Evolutionary conservation across 1,140 invertebrate species (phyloP).

Genomic region (Micrasema minimum): DNA sequence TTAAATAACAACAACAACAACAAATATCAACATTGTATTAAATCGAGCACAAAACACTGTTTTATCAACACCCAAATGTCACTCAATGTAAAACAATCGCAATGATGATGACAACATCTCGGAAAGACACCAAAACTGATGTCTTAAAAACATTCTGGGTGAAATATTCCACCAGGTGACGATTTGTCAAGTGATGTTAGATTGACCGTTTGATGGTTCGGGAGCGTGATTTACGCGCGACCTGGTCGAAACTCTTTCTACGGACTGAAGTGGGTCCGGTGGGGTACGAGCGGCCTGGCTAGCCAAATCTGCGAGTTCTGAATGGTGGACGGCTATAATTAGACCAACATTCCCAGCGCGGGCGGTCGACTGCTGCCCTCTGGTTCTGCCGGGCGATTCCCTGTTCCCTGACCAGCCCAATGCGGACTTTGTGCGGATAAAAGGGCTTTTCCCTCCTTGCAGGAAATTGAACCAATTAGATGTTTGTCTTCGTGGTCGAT

Average conservation of each 20-base stretch:
- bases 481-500: not conserved
- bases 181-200: not conserved
- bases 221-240: constrained; percentile 11
- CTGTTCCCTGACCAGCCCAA: constrained; percentile 27
- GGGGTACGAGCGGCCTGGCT: constrained; percentile 6
- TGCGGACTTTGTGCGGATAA: not conserved
- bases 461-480: not conserved
- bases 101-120: not conserved
- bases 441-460: not conserved
- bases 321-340: constrained; percentile 34
- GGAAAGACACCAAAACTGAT: not conserved
- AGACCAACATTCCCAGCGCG: constrained; percentile 28
- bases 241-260: constrained; percentile 7
- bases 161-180: not conserved
- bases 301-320: constrained; percentile 16
- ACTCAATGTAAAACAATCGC: not conserved
- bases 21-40: too few species aligned
- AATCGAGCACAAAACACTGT: not conserved
- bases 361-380: too few species aligned
- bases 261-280: not conserved
- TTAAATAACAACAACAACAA: too few species aligned
- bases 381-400: not conserved
- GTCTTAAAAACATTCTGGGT: not conserved
- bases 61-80: not conserved
- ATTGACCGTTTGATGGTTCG: not conserved